Evolutionary conservation across 1,140 invertebrate genomes (phyloP), one percentile per base, ranked within the genome.

Genomic region (Drosophila arizonae): DNA sequence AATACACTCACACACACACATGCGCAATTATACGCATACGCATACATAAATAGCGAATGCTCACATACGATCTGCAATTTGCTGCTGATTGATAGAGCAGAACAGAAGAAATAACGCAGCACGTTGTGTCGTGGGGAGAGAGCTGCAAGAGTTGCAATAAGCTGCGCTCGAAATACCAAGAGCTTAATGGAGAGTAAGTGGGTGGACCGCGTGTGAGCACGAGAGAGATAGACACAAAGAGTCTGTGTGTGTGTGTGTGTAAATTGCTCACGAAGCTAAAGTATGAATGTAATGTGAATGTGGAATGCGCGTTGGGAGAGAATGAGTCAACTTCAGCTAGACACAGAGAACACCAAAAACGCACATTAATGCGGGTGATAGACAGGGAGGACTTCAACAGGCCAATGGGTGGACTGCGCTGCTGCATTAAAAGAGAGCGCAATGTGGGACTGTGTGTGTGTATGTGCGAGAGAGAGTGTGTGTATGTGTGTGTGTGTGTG

Each of bases 321-420:
- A 52, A 62, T 69, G 66, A 69, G 66, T 69, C 66, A 69, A 69
- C 57, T 9, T 43, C 46, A 39, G 6, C n/a, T 39, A 36, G 36
- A 33, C 15, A 43, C 39, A 52, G 50, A 26, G 5, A 24, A 60
- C 17, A 26, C 10, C 10, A 51, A 51, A 51, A 28, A 28, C 1
- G 11, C 6, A 52, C 26, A 57, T 5, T n/a, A 64, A 45, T 55
- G 61, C 61, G 62, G 24, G 39, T 33, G 51, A 43, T 30, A 24
- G 15, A 28, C 33, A 52, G n/a, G 15, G 30, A 55, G 50, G 26
- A 51, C 5, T 13, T 48, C 46, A 24, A 9, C 45, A 24, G 10
- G 17, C 46, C 1, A 63, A 39, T 54, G 58, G 50, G 43, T 39
- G 57, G 57, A 21, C 13, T 58, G 64, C 45, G 56, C 13, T 48